Evolutionary conservation across 2,888 invertebrate genomes (phyloP), one percentile per base, ranked within the genome.

Genomic region (Nomada flava): DNA sequence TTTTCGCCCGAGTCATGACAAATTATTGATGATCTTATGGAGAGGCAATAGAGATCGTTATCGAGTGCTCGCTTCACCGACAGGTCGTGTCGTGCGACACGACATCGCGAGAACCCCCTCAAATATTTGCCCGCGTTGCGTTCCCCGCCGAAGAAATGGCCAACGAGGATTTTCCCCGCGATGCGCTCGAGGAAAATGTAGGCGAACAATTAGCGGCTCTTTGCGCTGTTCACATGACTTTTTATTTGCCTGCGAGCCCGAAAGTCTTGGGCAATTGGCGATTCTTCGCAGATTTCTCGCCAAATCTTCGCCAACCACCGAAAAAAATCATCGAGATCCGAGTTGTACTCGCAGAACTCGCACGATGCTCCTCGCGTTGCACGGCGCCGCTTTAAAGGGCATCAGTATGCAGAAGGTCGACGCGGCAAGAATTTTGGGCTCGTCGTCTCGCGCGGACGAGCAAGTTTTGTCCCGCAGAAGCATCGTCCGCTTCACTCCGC

Each of bases 21-120:
- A 86, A 86, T 86, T 86, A 86, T 86, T 77, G 82, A 86, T 84
- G 82, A 73, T 77, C 83, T 77, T 77, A 74, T 63, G 82, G 83
- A 86, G 75, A 84, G 82, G 55, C 74, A 60, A 78, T 79, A 68
- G 81, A 86, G 84, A 86, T 86, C 62, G 67, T 81, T 84, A 84
- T 86, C 72, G 74, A 52, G 71, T 52, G 52, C 57, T 60, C 60
- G 77, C 63, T 72, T 83, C 75, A 71, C 73, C 60, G 84, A 79
- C 76, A 83, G 86, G 78, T 79, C 63, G 83, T 83, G 71, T 76
- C 73, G 76, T 72, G 78, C 77, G 47, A 62, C 74, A 62, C 78
- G 80, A 73, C 55, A 55, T 29, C 62, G 70, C 78, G 72, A 86
- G 81, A 84, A 83, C 50, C 55, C 20, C n/a, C 59, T 65, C 62